These are phyloP conservation scores for Trichosurus vulpecula DNA, from an alignment of 2,797 vertebrate species.

Conservation along the genomic window DNA sequence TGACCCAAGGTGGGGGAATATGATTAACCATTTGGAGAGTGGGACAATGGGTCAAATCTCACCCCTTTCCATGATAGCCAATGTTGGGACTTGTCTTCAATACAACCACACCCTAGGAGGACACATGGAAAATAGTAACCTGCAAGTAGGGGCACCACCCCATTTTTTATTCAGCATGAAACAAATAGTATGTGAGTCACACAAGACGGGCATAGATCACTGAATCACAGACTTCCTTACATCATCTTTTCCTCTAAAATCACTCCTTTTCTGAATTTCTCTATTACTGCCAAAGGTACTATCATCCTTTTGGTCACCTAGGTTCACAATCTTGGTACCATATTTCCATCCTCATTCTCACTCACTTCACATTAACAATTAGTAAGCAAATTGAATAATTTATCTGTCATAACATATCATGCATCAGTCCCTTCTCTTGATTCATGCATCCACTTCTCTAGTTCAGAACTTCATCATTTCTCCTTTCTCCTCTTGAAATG, in stretches of 20 bases:
- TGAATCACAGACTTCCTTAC: neutral
- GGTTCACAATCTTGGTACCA: too few relatives aligned
- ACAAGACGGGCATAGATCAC: neutral
- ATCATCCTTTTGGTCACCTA: neutral
- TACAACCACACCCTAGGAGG: neutral
- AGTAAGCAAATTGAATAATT: too few relatives aligned
- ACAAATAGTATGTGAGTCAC: neutral
- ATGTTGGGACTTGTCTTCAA: neutral
- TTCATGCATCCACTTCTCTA: too few relatives aligned
- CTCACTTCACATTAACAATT: too few relatives aligned
- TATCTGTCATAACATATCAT: too few relatives aligned
- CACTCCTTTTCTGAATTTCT: neutral
- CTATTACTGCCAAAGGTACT: neutral
- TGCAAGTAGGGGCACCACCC: neutral
- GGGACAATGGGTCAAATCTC: neutral
- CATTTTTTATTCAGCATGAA: neutral
- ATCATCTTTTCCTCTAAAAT: neutral
- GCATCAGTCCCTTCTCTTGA: too few relatives aligned
- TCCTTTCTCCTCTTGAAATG: too few relatives aligned
- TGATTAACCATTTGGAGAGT: neutral
- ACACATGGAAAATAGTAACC: neutral
- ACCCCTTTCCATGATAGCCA: neutral
- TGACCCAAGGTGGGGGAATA: neutral
- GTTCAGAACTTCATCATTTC: too few relatives aligned
- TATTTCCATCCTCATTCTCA: too few relatives aligned